A percentile compares a stretch with the other conserved stretches of the same genome.
Conservation (phyloP, 1,140 invertebrate genomes). For the Dermatophagoides farinae region DNA sequence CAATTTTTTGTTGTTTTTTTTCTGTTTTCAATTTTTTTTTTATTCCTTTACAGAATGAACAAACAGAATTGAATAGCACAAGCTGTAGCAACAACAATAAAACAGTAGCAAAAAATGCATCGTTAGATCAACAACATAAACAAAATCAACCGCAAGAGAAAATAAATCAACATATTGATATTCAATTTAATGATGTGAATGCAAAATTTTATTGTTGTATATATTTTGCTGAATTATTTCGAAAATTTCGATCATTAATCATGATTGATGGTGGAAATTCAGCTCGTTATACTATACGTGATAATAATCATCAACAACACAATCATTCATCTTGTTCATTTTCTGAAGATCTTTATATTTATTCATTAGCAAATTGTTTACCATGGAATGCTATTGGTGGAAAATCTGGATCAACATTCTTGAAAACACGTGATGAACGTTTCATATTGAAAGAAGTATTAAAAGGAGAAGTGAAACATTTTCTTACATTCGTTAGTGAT, state of each 20-base stretch:
- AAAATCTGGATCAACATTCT: constrained; percentile 87
- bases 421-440: constrained; percentile 83
- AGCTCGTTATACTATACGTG: not conserved
- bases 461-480: constrained; percentile 67
- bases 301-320: not conserved
- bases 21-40: not conserved
- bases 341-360: constrained; percentile 29
- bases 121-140: too few species aligned
- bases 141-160: not conserved
- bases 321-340: not conserved
- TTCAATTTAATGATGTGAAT: constrained; percentile 49
- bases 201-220: constrained; percentile 63
- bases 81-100: too few species aligned
- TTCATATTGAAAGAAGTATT: constrained; percentile 96
- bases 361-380: constrained; percentile 69
- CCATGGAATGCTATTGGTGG: constrained; percentile 81
- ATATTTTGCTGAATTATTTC: constrained; percentile 67
- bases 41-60: not conserved
- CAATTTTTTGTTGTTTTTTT: not conserved
- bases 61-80: not conserved
- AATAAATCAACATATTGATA: constrained; percentile 36
- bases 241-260: constrained; percentile 43
- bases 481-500: constrained; percentile 78
- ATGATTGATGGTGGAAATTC: constrained; percentile 31
- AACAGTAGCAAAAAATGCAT: not conserved